Conservation (phyloP, 2,113 vertebrate genomes). For the Spermophilus dauricus region DNA sequence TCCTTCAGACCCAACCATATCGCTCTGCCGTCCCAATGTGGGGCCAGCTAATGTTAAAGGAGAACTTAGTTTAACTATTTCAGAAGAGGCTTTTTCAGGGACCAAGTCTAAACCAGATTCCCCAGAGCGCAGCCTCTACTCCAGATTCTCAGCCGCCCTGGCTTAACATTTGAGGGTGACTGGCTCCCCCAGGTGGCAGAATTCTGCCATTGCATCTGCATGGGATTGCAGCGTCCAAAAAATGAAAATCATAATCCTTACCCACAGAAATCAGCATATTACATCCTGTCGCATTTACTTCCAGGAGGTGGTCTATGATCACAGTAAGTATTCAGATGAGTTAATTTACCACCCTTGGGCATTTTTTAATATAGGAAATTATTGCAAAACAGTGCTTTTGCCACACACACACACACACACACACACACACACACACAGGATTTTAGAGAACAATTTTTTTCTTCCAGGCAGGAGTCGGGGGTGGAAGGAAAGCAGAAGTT, state of each 20-base stretch:
- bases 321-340: neutral
- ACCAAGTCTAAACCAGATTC: rapidly evolving
- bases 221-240: neutral
- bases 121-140: rapidly evolving
- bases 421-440: neutral
- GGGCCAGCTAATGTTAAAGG: no score
- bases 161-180: neutral
- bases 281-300: neutral
- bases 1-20: neutral
- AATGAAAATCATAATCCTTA: rapidly evolving
- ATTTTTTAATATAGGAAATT: neutral
- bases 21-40: neutral
- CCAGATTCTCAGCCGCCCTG: rapidly evolving
- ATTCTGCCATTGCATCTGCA: neutral
- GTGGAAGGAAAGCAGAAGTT: neutral
- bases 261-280: neutral
- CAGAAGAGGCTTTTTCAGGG: neutral
- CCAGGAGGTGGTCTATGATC: neutral
- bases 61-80: no score
- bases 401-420: neutral
- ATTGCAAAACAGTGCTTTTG: neutral
- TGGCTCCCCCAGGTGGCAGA: slow-evolving; percentile 37
- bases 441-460: neutral
- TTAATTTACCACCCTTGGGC: neutral
- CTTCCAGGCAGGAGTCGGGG: neutral